Evolutionary conservation across 2,113 vertebrate species (phyloP).

Genomic region (Nipponia nippon): DNA sequence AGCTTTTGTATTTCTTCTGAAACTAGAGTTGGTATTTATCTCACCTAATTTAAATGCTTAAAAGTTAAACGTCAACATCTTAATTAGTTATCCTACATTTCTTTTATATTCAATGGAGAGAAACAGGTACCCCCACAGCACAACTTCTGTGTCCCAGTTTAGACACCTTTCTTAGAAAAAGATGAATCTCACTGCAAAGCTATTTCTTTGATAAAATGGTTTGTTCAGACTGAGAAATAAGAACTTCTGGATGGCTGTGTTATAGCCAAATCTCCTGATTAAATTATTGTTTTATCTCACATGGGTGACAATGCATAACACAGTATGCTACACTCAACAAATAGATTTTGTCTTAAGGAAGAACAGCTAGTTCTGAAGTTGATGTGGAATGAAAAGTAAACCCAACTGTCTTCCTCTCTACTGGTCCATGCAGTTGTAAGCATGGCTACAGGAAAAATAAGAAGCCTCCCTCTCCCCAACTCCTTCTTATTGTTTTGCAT

Average conservation of each 20-base stretch:
- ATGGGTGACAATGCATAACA: neutral
- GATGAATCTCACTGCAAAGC: neutral
- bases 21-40: neutral
- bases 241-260: neutral
- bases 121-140: neutral
- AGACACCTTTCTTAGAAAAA: neutral
- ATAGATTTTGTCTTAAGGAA: neutral
- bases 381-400: neutral
- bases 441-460: neutral
- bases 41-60: neutral
- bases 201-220: neutral
- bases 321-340: neutral
- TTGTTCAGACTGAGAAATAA: neutral
- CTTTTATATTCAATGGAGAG: neutral
- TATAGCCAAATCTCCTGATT: neutral
- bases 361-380: neutral
- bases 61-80: neutral
- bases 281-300: neutral
- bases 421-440: neutral
- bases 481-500: neutral
- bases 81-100: neutral
- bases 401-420: neutral
- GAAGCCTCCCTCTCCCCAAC: fast-evolving
- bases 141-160: neutral
- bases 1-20: neutral